Evolutionary conservation across 2,888 invertebrate species (phyloP).

Genomic region (Oxyteleia sp.): DNA sequence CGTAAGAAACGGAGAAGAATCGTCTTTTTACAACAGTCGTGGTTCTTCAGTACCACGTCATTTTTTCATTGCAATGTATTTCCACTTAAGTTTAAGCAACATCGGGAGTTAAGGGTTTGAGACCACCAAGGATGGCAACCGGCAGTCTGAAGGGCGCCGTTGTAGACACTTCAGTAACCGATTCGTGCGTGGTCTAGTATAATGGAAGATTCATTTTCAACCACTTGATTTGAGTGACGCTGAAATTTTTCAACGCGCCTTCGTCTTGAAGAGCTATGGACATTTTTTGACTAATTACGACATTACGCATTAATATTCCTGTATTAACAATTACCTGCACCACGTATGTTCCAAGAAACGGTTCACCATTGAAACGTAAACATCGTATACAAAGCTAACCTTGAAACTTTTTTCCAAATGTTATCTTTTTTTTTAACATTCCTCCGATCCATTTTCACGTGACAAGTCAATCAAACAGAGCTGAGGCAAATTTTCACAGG

Average conservation of each 20-base stretch:
- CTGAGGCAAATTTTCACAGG: constrained; percentile 47
- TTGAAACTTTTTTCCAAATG: too few species aligned
- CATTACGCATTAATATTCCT: constrained; percentile 14
- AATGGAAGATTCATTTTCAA: constrained; percentile 86
- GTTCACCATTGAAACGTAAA: too few species aligned
- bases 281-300: constrained; percentile 15
- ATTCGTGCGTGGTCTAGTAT: constrained; percentile 78
- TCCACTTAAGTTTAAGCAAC: constrained; percentile 85
- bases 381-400: too few species aligned
- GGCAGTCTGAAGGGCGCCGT: constrained; percentile 80
- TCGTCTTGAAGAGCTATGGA: constrained; percentile 12
- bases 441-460: constrained; percentile 45
- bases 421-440: too few species aligned
- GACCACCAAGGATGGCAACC: constrained; percentile 86
- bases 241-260: constrained; percentile 42
- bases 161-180: constrained; percentile 82
- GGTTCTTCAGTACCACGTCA: constrained; percentile 6
- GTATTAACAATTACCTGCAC: constrained; percentile 20
- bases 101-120: constrained; percentile 85
- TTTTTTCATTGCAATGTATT: constrained; percentile 78
- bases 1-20: constrained; percentile 5
- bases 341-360: too few species aligned
- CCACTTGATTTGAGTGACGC: constrained; percentile 78
- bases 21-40: constrained; percentile 14
- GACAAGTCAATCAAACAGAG: constrained; percentile 45